Conservation (phyloP, 2,888 invertebrate species). For the Brenthis hecate region DNA sequence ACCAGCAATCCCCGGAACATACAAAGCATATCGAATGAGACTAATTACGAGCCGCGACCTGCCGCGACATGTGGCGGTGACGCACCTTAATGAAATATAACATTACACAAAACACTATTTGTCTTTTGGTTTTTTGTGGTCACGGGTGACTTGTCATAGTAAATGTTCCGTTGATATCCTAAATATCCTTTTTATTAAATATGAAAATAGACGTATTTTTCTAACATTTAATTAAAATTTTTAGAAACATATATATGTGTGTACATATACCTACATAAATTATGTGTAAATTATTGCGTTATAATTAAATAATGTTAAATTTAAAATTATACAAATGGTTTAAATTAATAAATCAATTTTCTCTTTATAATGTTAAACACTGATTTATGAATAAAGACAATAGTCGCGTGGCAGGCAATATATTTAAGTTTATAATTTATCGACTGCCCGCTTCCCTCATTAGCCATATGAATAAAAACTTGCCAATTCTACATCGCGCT, state of each 20-base stretch:
- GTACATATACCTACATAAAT: background rate
- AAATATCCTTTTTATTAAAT: slow-evolving; percentile 41
- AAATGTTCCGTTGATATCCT: slow-evolving; percentile 27
- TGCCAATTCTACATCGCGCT: slow-evolving; percentile 54
- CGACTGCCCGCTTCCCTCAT: slow-evolving; percentile 59
- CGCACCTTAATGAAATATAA: slow-evolving; percentile 37
- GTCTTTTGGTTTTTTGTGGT: slow-evolving; percentile 27
- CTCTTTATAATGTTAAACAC: background rate
- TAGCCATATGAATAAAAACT: slow-evolving; percentile 56
- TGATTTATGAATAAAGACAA: slow-evolving; percentile 18
- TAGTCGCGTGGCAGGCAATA: slow-evolving; percentile 59
- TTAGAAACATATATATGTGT: background rate
- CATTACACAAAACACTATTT: slow-evolving; percentile 34
- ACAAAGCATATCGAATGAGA: slow-evolving; percentile 65
- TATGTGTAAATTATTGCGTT: too few species aligned
- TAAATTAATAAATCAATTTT: too few species aligned
- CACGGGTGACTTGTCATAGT: slow-evolving; percentile 24
- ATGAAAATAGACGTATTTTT: background rate
- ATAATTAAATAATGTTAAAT: too few species aligned
- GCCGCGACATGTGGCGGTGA: slow-evolving; percentile 68
- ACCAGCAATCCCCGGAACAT: slow-evolving; percentile 57
- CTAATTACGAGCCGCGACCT: slow-evolving; percentile 66
- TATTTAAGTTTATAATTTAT: slow-evolving; percentile 63
- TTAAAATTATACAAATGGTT: too few species aligned
- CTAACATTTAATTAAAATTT: background rate